Evolutionary conservation across 2,888 invertebrate genomes (phyloP).

Genomic region (Drosophila falleni): DNA sequence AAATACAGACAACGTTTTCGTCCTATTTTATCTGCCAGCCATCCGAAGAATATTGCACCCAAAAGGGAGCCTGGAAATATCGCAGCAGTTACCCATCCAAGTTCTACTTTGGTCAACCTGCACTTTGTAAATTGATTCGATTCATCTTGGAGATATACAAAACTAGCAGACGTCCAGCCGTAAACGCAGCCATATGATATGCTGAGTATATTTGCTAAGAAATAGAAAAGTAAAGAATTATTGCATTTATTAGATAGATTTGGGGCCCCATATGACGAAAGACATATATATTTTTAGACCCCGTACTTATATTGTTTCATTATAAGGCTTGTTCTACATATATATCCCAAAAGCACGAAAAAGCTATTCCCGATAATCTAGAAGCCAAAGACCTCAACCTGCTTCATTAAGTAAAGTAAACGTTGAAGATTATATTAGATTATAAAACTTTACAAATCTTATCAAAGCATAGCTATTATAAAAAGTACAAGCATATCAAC

Average conservation of each 20-base stretch:
- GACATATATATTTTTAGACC: too few relatives aligned
- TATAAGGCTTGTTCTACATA: too few relatives aligned
- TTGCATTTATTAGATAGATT: too few relatives aligned
- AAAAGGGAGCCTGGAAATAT: conserved; percentile 19
- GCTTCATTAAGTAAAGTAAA: neutral
- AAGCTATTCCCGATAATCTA: too few relatives aligned
- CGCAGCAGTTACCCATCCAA: conserved; percentile 23
- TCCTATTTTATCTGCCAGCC: conserved; percentile 30
- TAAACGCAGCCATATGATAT: conserved; percentile 30
- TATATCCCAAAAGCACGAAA: too few relatives aligned
- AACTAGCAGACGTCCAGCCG: conserved; percentile 32
- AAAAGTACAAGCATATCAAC: neutral
- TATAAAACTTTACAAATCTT: neutral
- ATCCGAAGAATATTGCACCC: conserved; percentile 23
- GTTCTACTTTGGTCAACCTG: conserved; percentile 6
- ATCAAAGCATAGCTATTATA: neutral
- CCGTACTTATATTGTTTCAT: too few relatives aligned
- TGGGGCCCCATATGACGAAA: too few relatives aligned
- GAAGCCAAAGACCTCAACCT: too few relatives aligned
- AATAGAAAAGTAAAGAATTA: neutral
- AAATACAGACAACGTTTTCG: conserved; percentile 25
- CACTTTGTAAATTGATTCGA: conserved; percentile 9
- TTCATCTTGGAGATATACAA: conserved; percentile 30
- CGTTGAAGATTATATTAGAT: neutral
- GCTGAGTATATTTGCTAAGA: conserved; percentile 15